A percentile compares a stretch with the other conserved stretches of the same genome.
Conservation (phyloP, 92 coral and sea anemone species). For the Pocillopora grandis region DNA sequence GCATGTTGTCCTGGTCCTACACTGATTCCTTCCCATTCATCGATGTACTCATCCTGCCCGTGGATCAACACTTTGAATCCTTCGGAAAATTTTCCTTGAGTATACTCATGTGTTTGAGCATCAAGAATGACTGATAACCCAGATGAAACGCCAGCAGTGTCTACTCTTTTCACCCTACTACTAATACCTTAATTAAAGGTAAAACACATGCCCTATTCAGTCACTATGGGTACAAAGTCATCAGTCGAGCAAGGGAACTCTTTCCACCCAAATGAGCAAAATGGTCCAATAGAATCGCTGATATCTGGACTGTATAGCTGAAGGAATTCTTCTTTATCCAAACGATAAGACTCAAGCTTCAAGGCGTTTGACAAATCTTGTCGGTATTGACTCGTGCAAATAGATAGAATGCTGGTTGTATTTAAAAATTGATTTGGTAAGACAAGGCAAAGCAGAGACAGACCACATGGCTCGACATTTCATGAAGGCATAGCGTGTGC, state of each 20-base stretch:
- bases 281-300: not conserved
- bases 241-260: too few species aligned
- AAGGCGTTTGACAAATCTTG: conserved; percentile 2
- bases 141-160: conserved; percentile 2
- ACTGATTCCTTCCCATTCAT: conserved; percentile 7
- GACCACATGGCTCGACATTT: conserved; percentile 36
- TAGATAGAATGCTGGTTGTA: not conserved
- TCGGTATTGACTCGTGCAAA: conserved; percentile 7
- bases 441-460: conserved; percentile 42
- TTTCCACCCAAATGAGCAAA: too few species aligned
- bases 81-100: conserved; percentile 33
- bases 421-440: too few species aligned
- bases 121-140: conserved; percentile 43
- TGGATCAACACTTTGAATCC: conserved; percentile 44
- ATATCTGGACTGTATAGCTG: conserved; percentile 15
- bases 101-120: not conserved
- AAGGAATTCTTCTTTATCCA: conserved; percentile 32
- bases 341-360: not conserved
- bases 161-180: not conserved
- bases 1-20: conserved; percentile 35
- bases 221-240: too few species aligned
- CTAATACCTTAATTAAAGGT: not conserved
- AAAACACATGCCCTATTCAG: too few species aligned
- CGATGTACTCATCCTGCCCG: conserved; percentile 44
- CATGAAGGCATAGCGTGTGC: conserved; percentile 41